phyloP scores from a whole-genome alignment of 2,113 vertebrate species.

The Fregata magnificens region DNA sequence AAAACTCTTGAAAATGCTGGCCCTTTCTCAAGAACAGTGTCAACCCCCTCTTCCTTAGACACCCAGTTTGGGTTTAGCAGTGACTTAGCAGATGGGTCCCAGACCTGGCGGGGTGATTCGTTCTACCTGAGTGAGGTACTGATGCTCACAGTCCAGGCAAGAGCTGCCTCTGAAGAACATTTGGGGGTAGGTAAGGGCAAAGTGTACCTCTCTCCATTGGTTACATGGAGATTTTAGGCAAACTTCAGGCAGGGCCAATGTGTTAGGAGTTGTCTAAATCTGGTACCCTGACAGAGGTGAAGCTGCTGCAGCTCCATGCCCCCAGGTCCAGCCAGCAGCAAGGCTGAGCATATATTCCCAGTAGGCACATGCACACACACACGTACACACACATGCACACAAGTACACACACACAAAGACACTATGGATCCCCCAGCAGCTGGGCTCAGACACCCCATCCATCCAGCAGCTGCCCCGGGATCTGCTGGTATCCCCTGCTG shows the following conservation, averaged over 20 bases:
- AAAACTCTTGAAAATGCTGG: neutral
- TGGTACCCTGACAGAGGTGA: neutral
- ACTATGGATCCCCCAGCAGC: neutral
- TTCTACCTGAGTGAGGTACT: neutral
- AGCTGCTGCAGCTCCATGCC: neutral
- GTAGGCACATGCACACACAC: neutral
- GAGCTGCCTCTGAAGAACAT: neutral
- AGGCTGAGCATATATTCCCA: neutral
- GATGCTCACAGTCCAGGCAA: neutral
- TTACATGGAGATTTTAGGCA: neutral
- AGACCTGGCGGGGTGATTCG: neutral
- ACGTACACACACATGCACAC: rapidly evolving
- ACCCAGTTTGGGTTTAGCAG: neutral
- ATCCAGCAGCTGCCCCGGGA: neutral
- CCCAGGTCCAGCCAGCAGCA: neutral
- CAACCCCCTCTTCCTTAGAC: neutral
- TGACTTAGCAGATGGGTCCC: neutral
- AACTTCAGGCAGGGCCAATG: neutral
- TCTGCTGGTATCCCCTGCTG: neutral
- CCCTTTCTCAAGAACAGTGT: neutral
- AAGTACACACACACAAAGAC: neutral
- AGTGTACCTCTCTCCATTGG: neutral
- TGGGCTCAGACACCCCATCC: neutral
- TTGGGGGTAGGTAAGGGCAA: neutral
- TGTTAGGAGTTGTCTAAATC: neutral